phyloP scores from a whole-genome alignment of 1,140 invertebrate species.

The Ostrea edulis region DNA sequence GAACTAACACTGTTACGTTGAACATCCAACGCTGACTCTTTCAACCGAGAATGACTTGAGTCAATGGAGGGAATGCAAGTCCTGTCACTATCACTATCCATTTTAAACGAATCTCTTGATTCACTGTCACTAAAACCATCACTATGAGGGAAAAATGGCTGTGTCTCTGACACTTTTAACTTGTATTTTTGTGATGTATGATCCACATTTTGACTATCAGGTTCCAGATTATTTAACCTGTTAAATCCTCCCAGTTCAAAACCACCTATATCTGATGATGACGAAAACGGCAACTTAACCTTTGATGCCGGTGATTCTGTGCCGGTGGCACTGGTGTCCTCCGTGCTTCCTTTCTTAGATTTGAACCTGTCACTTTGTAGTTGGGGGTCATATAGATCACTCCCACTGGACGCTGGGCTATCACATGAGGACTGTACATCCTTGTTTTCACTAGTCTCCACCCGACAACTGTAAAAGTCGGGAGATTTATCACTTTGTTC shows the following conservation, averaged over 20 bases:
- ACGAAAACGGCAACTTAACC: slow-evolving; percentile 7
- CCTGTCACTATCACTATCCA: slow-evolving; percentile 40
- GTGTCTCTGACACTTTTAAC: slow-evolving; percentile 52
- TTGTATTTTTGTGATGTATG: slow-evolving; percentile 43
- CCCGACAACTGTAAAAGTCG: slow-evolving; percentile 71
- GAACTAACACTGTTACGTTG: slow-evolving; percentile 19
- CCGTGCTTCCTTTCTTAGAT: background rate
- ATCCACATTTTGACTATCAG: slow-evolving; percentile 48
- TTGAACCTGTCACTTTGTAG: slow-evolving; percentile 46
- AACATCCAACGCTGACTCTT: slow-evolving; percentile 28
- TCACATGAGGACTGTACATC: slow-evolving; percentile 61
- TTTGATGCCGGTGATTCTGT: background rate
- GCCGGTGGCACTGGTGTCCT: background rate
- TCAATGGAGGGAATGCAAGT: slow-evolving; percentile 45
- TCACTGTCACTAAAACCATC: slow-evolving; percentile 55
- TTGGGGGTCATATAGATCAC: slow-evolving; percentile 68
- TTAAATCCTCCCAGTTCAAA: slow-evolving; percentile 45
- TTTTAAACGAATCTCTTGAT: slow-evolving; percentile 48
- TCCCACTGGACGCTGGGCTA: slow-evolving; percentile 70
- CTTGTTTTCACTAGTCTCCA: slow-evolving; percentile 66
- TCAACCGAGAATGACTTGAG: slow-evolving; percentile 45
- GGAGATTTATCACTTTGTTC: slow-evolving; percentile 71
- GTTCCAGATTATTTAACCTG: slow-evolving; percentile 53
- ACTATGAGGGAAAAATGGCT: slow-evolving; percentile 52
- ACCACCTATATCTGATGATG: slow-evolving; percentile 18